Conservation (phyloP, 2,113 vertebrate species). For the Cyanistes caeruleus region DNA sequence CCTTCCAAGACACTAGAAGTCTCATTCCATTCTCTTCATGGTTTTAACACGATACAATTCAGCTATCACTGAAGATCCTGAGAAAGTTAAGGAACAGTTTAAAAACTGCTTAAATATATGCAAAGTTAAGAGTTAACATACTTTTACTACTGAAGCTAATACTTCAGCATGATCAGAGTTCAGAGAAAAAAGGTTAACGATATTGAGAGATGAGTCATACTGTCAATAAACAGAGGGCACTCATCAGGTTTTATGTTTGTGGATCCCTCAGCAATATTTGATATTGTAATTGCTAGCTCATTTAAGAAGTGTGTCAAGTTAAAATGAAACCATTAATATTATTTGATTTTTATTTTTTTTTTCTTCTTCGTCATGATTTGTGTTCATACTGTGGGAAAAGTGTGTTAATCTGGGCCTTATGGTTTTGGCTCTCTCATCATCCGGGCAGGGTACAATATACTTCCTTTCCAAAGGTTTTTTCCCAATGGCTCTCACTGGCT, state of each 20-base stretch:
- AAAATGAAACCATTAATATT: not conserved
- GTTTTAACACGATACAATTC: not conserved
- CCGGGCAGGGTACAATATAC: not conserved
- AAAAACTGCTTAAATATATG: not conserved
- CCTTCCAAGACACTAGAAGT: not conserved
- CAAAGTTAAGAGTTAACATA: not conserved
- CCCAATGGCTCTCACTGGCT: not conserved
- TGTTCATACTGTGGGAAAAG: not conserved
- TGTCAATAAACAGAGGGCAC: not conserved
- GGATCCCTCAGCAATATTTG: not conserved
- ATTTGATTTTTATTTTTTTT: not conserved
- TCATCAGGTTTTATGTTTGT: not conserved
- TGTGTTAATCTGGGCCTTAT: not conserved
- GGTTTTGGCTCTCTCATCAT: not conserved
- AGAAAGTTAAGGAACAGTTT: not conserved
- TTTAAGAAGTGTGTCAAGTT: not conserved
- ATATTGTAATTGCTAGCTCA: not conserved
- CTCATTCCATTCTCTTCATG: not conserved
- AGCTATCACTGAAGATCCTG: rapidly evolving
- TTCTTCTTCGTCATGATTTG: not conserved
- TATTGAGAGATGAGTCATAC: not conserved
- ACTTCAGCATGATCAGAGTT: not conserved
- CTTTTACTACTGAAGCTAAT: not conserved
- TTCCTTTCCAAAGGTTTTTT: not conserved
- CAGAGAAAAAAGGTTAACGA: not conserved